These are phyloP conservation scores for Drosophila santomea DNA, from an alignment of 1,140 invertebrate species.

Conservation along the genomic window DNA sequence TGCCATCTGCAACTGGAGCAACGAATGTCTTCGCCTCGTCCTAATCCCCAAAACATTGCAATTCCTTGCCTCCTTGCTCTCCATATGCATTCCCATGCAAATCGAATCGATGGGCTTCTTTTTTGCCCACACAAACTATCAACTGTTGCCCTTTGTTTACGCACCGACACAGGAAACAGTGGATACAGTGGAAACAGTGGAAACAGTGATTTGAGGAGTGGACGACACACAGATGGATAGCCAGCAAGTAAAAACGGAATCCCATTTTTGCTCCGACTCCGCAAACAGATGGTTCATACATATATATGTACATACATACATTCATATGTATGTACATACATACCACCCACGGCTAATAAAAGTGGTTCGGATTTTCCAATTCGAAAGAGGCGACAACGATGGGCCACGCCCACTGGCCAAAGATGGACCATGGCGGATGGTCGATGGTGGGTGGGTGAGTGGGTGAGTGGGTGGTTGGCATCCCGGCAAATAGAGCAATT, in stretches of 20 bases:
- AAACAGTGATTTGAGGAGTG: slow-evolving; percentile 35
- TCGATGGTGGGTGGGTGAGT: background rate
- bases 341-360: slow-evolving; percentile 62
- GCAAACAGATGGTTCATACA: slow-evolving; percentile 48
- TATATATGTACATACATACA: background rate
- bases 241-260: slow-evolving; percentile 48
- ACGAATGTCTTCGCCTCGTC: background rate
- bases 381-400: slow-evolving; percentile 44
- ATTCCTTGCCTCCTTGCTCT: background rate
- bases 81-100: slow-evolving; percentile 15
- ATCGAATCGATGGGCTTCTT: slow-evolving; percentile 21
- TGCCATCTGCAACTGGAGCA: background rate
- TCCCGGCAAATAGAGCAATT: slow-evolving; percentile 77
- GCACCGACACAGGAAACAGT: slow-evolving; percentile 30
- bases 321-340: background rate
- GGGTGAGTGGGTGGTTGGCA: background rate
- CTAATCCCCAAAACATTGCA: background rate
- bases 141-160: slow-evolving; percentile 47
- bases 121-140: slow-evolving; percentile 2
- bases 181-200: background rate
- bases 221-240: slow-evolving; percentile 27
- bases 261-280: slow-evolving; percentile 54
- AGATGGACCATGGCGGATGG: background rate
- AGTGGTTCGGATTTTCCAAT: slow-evolving; percentile 73
- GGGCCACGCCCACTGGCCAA: slow-evolving; percentile 11